Evolutionary conservation across 2,888 invertebrate species (phyloP).

Genomic region (Drosophila atroscutellata): DNA sequence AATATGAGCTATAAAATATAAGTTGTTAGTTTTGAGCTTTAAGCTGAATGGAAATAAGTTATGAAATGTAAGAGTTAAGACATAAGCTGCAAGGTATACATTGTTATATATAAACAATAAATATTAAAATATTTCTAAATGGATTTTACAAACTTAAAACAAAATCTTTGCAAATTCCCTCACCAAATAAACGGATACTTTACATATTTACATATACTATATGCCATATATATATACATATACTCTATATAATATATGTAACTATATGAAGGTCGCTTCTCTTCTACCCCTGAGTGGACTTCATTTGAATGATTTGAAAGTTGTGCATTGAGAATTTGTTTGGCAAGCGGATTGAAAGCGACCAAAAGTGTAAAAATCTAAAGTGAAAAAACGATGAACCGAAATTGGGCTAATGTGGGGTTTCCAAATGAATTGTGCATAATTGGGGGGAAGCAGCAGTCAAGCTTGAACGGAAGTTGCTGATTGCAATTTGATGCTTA

Average conservation of each 20-base stretch:
- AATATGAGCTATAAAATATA: background rate
- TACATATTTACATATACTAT: too few species aligned
- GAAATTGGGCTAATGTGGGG: slow-evolving; percentile 46
- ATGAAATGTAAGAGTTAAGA: rapidly evolving
- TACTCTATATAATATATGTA: background rate
- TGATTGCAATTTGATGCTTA: slow-evolving; percentile 55
- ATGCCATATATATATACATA: too few species aligned
- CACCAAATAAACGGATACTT: background rate
- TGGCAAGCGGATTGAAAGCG: slow-evolving; percentile 9
- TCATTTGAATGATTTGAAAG: slow-evolving; percentile 49
- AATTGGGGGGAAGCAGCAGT: slow-evolving; percentile 34
- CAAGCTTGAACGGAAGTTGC: slow-evolving; percentile 34
- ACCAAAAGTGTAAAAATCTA: slow-evolving; percentile 22
- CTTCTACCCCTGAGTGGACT: slow-evolving; percentile 12
- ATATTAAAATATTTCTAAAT: background rate
- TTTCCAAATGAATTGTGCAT: slow-evolving; percentile 46
- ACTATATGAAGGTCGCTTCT: background rate
- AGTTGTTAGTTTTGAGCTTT: background rate
- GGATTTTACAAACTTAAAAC: too few species aligned
- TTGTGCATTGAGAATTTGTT: slow-evolving; percentile 38
- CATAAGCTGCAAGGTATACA: too few species aligned
- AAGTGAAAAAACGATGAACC: slow-evolving; percentile 31
- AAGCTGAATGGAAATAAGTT: background rate
- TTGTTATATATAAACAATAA: background rate
- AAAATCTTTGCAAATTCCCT: background rate